A percentile compares a stretch with the other conserved stretches of the same genome.
Conservation (phyloP, 2,888 invertebrate species). For the Patella depressa region DNA sequence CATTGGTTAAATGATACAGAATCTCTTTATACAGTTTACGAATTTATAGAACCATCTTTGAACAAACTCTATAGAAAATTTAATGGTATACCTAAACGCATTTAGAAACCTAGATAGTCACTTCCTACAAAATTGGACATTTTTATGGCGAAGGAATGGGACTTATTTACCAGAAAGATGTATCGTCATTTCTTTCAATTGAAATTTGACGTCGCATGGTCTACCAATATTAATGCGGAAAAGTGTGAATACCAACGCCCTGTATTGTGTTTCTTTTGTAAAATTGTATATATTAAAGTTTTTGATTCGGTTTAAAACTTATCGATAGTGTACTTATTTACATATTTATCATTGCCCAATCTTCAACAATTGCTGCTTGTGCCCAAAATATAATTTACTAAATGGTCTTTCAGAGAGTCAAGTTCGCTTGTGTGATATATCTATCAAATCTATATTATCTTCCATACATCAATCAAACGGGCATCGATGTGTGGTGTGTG, state of each 20-base stretch:
- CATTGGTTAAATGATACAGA: slow-evolving; percentile 39
- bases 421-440: too few relatives aligned
- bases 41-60: slow-evolving; percentile 28
- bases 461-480: too few relatives aligned
- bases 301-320: too few relatives aligned
- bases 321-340: too few relatives aligned
- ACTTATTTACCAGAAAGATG: background rate
- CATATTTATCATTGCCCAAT: too few relatives aligned
- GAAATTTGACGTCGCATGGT: background rate
- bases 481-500: too few relatives aligned
- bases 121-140: background rate
- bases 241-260: background rate
- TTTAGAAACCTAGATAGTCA: slow-evolving; percentile 28
- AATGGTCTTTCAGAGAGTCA: too few relatives aligned
- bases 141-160: background rate
- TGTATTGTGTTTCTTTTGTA: too few relatives aligned
- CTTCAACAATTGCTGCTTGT: too few relatives aligned
- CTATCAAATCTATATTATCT: too few relatives aligned
- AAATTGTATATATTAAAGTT: too few relatives aligned
- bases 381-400: too few relatives aligned
- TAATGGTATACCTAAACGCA: slow-evolving; percentile 32
- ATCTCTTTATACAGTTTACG: slow-evolving; percentile 19
- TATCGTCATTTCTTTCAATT: background rate
- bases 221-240: background rate
- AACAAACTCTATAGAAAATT: slow-evolving; percentile 45